These are phyloP conservation scores for Notodonta dromedarius DNA, from an alignment of 2,888 invertebrate genomes.

Conservation along the genomic window DNA sequence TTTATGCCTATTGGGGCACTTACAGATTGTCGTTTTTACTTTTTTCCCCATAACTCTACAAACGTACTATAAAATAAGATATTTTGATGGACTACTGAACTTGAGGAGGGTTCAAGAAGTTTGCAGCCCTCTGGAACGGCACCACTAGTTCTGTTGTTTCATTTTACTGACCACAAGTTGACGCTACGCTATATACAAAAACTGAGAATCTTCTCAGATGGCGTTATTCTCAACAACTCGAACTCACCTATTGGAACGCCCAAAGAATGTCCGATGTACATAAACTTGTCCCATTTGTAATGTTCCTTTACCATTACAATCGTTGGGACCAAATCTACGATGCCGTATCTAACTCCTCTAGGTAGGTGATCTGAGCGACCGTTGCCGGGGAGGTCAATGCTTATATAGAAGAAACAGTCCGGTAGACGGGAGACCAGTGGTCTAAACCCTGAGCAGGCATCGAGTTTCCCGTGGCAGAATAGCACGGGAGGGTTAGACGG, in stretches of 20 bases:
- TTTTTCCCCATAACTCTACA: no score
- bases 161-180: no score
- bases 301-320: conserved; percentile 51
- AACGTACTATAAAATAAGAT: no score
- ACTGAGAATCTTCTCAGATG: not conserved
- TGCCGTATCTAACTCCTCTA: conserved; percentile 51
- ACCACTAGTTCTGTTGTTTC: no score
- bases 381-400: conserved; percentile 84
- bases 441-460: conserved; percentile 85
- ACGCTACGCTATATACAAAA: no score
- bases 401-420: conserved; percentile 58
- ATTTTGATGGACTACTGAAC: no score
- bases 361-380: conserved; percentile 83
- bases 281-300: conserved; percentile 62
- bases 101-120: no score
- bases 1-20: no score
- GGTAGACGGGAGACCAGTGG: conserved; percentile 81
- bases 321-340: conserved; percentile 56
- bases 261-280: conserved; percentile 67
- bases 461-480: conserved; percentile 84
- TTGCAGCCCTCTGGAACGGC: no score
- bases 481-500: conserved; percentile 77
- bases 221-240: conserved; percentile 3
- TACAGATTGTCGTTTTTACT: no score
- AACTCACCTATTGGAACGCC: conserved; percentile 62